phyloP scores from a whole-genome alignment of 2,797 vertebrate species.

The Hapalemur alaotrensis region DNA sequence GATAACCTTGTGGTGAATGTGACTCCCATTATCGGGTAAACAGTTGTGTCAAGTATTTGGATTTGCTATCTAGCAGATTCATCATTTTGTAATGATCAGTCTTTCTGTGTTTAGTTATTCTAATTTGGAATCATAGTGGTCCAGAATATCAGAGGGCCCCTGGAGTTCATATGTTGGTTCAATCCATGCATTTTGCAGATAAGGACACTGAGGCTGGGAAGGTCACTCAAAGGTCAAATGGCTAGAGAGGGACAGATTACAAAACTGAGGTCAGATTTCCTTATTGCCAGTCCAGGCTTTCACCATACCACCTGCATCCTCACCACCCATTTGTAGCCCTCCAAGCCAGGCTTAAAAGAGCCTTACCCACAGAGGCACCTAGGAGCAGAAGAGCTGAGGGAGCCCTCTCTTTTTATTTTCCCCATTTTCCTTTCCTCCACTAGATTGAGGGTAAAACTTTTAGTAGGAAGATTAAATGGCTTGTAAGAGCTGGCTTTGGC shows the following conservation, averaged over 20 bases:
- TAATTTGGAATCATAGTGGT: constrained; percentile 42
- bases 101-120: constrained; percentile 19
- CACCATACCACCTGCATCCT: background rate
- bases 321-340: background rate
- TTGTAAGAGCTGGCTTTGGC: background rate
- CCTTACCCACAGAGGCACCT: background rate
- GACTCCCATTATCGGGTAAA: constrained; percentile 44
- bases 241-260: background rate
- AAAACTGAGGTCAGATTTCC: background rate
- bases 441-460: background rate
- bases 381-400: background rate
- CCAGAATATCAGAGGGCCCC: constrained; percentile 4
- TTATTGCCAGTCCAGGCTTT: background rate
- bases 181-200: background rate
- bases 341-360: background rate
- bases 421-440: background rate
- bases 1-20: constrained; percentile 28
- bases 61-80: constrained; percentile 41
- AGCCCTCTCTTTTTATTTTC: background rate
- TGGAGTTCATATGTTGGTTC: background rate
- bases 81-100: constrained; percentile 47
- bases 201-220: background rate
- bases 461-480: constrained; percentile 18
- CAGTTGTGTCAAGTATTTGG: constrained; percentile 42
- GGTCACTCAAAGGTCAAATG: background rate